Evolutionary conservation across 1,140 invertebrate species (phyloP).

Genomic region (Harpegnathos saltator): DNA sequence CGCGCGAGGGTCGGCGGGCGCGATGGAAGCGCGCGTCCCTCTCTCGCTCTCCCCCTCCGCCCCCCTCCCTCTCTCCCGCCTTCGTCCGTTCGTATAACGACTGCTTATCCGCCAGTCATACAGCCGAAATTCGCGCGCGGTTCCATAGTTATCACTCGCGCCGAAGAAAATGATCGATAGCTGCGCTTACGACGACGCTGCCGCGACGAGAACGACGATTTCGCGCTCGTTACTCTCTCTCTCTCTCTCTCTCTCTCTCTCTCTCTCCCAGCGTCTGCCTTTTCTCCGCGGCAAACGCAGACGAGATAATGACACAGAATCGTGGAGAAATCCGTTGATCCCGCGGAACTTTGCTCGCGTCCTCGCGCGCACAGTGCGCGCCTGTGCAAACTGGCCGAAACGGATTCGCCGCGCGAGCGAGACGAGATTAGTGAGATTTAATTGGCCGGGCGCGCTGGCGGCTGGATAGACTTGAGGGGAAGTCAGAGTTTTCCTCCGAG

Average conservation of each 20-base stretch:
- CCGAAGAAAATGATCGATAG: slow-evolving; percentile 19
- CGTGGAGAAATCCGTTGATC: not conserved
- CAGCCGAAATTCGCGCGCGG: slow-evolving; percentile 38
- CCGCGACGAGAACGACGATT: not conserved
- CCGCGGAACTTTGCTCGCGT: not conserved
- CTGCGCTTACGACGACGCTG: not conserved
- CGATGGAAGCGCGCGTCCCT: slow-evolving; percentile 41
- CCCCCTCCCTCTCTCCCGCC: slow-evolving; percentile 41
- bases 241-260: too few relatives aligned
- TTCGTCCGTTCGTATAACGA: slow-evolving; percentile 20
- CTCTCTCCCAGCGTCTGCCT: too few relatives aligned
- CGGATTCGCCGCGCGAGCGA: not conserved
- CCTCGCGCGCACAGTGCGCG: too few relatives aligned
- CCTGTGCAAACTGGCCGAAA: not conserved
- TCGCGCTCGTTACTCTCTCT: not conserved
- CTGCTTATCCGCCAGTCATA: slow-evolving; percentile 57
- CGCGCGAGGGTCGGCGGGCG: slow-evolving; percentile 50
- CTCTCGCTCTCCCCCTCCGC: slow-evolving; percentile 35
- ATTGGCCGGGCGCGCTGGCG: slow-evolving; percentile 49
- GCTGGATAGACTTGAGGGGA: slow-evolving; percentile 62
- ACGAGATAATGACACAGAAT: not conserved
- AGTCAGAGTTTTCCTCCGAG: slow-evolving; percentile 54
- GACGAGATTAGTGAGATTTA: slow-evolving; percentile 59
- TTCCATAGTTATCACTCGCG: slow-evolving; percentile 21
- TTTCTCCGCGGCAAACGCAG: too few relatives aligned